phyloP scores from a whole-genome alignment of 1,140 invertebrate genomes.

The Arion vulgaris region DNA sequence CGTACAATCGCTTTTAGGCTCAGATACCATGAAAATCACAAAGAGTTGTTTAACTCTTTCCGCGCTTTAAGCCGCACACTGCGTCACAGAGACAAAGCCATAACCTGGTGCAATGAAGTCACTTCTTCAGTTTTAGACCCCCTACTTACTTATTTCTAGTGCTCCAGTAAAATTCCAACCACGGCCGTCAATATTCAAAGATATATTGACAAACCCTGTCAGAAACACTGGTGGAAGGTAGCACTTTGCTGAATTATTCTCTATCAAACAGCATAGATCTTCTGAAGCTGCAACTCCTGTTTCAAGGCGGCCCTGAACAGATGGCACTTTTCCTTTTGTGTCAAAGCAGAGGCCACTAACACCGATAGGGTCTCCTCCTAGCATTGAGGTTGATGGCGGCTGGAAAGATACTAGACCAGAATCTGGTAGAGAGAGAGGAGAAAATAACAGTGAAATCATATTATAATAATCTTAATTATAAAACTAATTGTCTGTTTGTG shows the following conservation, averaged over 20 bases:
- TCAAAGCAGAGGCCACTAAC: background rate
- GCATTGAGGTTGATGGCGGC: background rate
- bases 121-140: too few species aligned
- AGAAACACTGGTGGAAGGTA: slow-evolving; percentile 1
- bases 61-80: too few species aligned
- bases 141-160: slow-evolving; percentile 24
- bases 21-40: too few species aligned
- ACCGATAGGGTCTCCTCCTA: background rate
- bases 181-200: background rate
- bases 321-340: background rate
- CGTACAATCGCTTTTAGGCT: too few species aligned
- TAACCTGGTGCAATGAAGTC: too few species aligned
- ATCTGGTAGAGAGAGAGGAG: background rate
- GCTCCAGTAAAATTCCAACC: slow-evolving; percentile 16
- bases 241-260: background rate
- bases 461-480: too few species aligned
- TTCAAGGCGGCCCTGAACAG: background rate
- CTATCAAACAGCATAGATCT: slow-evolving; percentile 8
- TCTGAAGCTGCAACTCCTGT: background rate
- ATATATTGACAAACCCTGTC: slow-evolving; percentile 11
- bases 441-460: background rate
- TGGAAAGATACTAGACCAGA: background rate
- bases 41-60: too few species aligned
- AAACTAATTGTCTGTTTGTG: too few species aligned
- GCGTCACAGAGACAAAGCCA: too few species aligned